These are phyloP conservation scores for Conops quadrifasciatus DNA, from an alignment of 2,888 invertebrate species.

Conservation along the genomic window DNA sequence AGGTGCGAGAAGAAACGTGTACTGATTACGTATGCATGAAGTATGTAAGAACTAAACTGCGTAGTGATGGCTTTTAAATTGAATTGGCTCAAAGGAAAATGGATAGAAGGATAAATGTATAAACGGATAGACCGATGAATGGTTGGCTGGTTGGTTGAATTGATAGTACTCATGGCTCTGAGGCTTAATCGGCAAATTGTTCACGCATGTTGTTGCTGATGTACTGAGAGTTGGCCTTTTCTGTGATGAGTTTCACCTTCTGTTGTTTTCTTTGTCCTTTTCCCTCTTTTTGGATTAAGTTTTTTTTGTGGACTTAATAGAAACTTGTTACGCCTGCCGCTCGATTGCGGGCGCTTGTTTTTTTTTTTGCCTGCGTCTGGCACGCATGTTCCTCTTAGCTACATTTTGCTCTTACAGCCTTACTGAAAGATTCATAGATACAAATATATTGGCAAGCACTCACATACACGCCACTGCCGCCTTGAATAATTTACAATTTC, in stretches of 20 bases:
- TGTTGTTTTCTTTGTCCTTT: no score
- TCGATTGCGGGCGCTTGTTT: no score
- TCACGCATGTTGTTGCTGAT: constrained; percentile 1
- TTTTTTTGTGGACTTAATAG: not conserved
- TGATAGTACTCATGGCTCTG: no score
- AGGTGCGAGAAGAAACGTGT: not conserved
- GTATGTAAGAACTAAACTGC: constrained; percentile 12
- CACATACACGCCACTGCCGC: constrained; percentile 19
- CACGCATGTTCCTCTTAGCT: not conserved
- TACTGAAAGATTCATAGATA: constrained; percentile 16
- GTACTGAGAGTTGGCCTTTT: not conserved
- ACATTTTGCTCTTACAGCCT: not conserved
- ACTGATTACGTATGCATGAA: constrained; percentile 29
- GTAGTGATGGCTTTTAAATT: constrained; percentile 34
- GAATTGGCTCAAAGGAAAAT: constrained; percentile 29
- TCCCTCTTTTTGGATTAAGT: not conserved
- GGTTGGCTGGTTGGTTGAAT: not conserved
- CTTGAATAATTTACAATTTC: constrained; percentile 63
- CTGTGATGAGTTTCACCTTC: not conserved
- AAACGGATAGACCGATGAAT: constrained; percentile 2
- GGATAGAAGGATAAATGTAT: not conserved
- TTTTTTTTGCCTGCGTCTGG: no score
- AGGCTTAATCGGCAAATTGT: constrained; percentile 26
- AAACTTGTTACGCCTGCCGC: no score
- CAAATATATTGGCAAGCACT: constrained; percentile 22